Evolutionary conservation across 2,888 invertebrate genomes (phyloP).

Genomic region (Drosophila mettleri): DNA sequence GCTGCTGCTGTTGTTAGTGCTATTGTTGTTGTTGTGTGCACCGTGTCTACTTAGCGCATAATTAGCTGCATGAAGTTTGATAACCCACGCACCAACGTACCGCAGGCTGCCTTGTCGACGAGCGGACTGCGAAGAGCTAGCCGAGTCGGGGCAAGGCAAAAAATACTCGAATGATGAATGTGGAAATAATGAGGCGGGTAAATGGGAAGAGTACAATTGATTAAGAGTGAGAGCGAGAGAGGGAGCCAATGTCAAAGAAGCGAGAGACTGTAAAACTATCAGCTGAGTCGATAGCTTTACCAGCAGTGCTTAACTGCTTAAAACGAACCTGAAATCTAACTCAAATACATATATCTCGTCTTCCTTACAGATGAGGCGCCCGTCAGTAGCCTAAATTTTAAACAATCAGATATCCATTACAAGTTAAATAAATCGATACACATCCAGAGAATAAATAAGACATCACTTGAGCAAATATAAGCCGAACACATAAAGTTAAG

Average conservation of each 20-base stretch:
- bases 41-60: slow-evolving; percentile 78
- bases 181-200: slow-evolving; percentile 59
- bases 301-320: not conserved
- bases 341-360: not conserved
- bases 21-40: slow-evolving; percentile 34
- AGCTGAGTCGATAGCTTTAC: not conserved
- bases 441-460: slow-evolving; percentile 69
- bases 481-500: slow-evolving; percentile 16
- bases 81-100: slow-evolving; percentile 35
- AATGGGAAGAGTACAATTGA: not conserved
- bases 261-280: not conserved
- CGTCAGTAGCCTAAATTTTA: slow-evolving; percentile 14
- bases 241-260: fast-evolving
- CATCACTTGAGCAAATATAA: slow-evolving; percentile 71
- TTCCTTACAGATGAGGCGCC: too few relatives aligned
- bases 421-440: slow-evolving; percentile 55
- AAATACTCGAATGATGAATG: slow-evolving; percentile 71
- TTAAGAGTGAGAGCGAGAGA: not conserved
- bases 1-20: slow-evolving; percentile 30
- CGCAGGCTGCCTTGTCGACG: not conserved
- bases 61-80: slow-evolving; percentile 77
- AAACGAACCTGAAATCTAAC: not conserved
- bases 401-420: slow-evolving; percentile 43
- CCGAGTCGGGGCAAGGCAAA: slow-evolving; percentile 26
- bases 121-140: slow-evolving; percentile 4